phyloP scores from a whole-genome alignment of 2,113 vertebrate genomes.

The Prunella fulvescens region DNA sequence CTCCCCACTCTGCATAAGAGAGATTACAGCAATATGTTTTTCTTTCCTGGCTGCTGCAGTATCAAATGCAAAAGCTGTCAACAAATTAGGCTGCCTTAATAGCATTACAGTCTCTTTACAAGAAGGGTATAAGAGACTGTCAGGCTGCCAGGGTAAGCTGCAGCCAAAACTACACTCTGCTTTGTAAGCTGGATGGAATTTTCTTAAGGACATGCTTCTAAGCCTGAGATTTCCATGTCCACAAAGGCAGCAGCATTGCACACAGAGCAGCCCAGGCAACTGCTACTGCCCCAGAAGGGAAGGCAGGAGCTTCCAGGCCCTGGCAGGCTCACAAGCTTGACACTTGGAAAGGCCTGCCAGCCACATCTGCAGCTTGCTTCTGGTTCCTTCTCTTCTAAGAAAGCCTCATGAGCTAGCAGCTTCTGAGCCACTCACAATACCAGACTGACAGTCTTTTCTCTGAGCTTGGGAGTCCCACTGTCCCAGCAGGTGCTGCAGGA shows the following conservation, averaged over 20 bases:
- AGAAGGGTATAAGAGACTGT: background rate
- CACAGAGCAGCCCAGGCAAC: background rate
- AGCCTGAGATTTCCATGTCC: background rate
- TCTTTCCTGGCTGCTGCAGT: background rate
- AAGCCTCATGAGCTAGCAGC: background rate
- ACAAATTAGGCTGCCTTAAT: constrained; percentile 37
- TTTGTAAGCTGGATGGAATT: background rate
- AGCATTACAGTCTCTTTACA: constrained; percentile 20
- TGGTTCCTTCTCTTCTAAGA: background rate
- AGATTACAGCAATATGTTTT: constrained; percentile 1
- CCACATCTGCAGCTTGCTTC: background rate
- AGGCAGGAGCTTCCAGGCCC: background rate
- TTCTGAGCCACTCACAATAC: background rate
- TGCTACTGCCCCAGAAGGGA: background rate
- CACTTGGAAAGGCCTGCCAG: background rate
- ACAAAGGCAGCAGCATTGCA: background rate
- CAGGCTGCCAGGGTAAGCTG: background rate
- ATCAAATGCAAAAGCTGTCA: constrained; percentile 42
- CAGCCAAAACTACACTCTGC: constrained; percentile 4
- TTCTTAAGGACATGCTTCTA: background rate
- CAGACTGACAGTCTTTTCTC: background rate
- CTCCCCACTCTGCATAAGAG: background rate
- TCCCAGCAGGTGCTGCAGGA: background rate
- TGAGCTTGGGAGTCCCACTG: background rate
- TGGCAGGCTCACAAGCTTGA: background rate